Conservation (phyloP, 1,140 invertebrate genomes). For the Eulimnadia texana region DNA sequence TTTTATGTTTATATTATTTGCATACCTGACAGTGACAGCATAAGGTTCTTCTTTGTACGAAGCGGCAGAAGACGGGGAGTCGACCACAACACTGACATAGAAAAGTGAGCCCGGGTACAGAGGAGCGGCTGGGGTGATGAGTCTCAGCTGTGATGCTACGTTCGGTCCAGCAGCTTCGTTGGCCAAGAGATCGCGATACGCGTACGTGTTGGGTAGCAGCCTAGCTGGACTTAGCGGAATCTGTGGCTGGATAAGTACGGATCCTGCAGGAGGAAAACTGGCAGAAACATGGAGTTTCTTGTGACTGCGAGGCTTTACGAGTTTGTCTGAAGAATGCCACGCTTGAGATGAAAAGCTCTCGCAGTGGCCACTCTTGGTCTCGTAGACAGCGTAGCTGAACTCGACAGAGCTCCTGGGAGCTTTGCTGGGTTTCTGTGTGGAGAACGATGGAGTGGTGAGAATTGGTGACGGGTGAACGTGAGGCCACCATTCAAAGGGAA, state of each 20-base stretch:
- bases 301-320: neutral
- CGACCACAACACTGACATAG: conserved; percentile 13
- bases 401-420: conserved; percentile 52
- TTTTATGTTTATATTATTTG: too few species aligned
- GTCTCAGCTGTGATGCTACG: neutral
- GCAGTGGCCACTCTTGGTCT: conserved; percentile 37
- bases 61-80: conserved; percentile 1
- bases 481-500: conserved; percentile 80
- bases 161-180: neutral
- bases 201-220: conserved; percentile 12
- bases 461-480: conserved; percentile 24
- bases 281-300: neutral
- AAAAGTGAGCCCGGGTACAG: conserved; percentile 14
- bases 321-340: conserved; percentile 1
- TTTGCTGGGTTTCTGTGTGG: conserved; percentile 35
- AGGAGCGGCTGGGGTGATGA: conserved; percentile 13
- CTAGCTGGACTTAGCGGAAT: neutral
- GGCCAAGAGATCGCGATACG: conserved; percentile 8
- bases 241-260: conserved; percentile 10
- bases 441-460: conserved; percentile 21
- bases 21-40: conserved; percentile 13
- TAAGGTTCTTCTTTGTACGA: conserved; percentile 8
- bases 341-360: conserved; percentile 19
- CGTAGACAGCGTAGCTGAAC: conserved; percentile 66
- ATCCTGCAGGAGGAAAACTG: conserved; percentile 4